Base-by-base conservation (phyloP, 1,140 invertebrate species). In the Copidosoma floridanum region DNA sequence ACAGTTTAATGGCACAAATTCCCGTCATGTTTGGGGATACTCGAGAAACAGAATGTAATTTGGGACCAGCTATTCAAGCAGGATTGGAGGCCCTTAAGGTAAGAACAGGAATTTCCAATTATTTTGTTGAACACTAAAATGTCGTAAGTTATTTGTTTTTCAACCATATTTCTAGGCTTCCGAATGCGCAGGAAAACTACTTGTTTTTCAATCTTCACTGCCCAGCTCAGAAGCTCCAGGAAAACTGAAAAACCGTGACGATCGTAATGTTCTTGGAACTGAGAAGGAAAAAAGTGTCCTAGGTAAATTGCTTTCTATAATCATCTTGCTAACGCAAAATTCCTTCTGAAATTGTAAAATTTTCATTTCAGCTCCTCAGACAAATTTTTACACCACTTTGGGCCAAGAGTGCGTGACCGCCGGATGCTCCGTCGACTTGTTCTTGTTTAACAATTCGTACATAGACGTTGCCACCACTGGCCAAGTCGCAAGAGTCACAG, bases 151-250 rank as follows among this genome's bases (percentile, higher is more conserved):
- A n/a, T n/a, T n/a, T n/a, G n/a, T n/a, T 46, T 5, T 6, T 46
- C 5, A 51, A 35, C 20, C n/a, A 51, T n/a, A 20, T 23, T 53
- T 66, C 48, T 24, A 88, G 83, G 93, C 92, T 1, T 91, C 94
- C 1, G 92, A 95, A 67, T 89, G 95, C 68, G 79, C 89, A 18
- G 98, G 98, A 11, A 99, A 99, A 82, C 79, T 99, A 43, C 83
- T 98, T 60, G 87, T 99, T 24, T 99, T 99, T 79, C 95, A 99
- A 82, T 96, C 96, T 0, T 90, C 93, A 11, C 79, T 99, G 51
- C 98, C 98, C 2, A 91, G 89, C 27, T 89, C 88, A 24, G 94
- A 97, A 67, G 95, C 94, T 2, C 96, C 96, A 1, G 98, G 97
- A 18, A 96, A 97, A 79, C 82, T 99, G 20, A 94, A 92, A 75